These are phyloP conservation scores for Drosophila kikkawai DNA, from an alignment of 1,140 invertebrate species.

Conservation along the genomic window DNA sequence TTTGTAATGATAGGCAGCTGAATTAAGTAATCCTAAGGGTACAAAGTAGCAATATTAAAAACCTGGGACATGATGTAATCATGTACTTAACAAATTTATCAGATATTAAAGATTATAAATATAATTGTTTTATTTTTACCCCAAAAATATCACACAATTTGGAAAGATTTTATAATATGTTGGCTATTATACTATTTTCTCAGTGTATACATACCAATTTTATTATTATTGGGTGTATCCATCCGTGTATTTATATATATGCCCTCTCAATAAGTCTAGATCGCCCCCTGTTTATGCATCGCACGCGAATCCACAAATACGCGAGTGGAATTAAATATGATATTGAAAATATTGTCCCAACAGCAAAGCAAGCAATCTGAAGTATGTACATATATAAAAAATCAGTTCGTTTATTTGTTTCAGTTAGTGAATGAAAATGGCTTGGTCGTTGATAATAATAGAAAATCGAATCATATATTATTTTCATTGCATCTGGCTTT, in stretches of 20 bases:
- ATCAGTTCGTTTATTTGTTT: neutral
- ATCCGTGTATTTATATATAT: neutral
- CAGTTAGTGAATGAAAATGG: conserved; percentile 5
- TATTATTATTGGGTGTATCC: conserved; percentile 14
- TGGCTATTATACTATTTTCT: neutral
- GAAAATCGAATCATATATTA: neutral
- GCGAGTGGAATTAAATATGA: conserved; percentile 4
- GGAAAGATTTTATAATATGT: neutral
- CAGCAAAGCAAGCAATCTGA: neutral
- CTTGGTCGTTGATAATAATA: neutral
- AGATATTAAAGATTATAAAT: neutral
- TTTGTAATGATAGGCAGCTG: neutral
- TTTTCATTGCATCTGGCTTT: neutral
- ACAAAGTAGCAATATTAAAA: neutral
- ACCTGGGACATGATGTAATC: neutral
- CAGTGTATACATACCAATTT: neutral
- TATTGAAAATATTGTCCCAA: neutral
- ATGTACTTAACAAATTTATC: neutral
- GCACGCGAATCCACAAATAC: conserved; percentile 1
- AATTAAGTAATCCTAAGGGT: neutral
- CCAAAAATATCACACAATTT: neutral
- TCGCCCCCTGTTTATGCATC: conserved; percentile 6
- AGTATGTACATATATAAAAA: neutral
- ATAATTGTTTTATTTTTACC: neutral
- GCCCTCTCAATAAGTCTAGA: neutral